These are phyloP conservation scores for Neotoma lepida DNA, from an alignment of 2,113 vertebrate genomes.

Conservation along the genomic window DNA sequence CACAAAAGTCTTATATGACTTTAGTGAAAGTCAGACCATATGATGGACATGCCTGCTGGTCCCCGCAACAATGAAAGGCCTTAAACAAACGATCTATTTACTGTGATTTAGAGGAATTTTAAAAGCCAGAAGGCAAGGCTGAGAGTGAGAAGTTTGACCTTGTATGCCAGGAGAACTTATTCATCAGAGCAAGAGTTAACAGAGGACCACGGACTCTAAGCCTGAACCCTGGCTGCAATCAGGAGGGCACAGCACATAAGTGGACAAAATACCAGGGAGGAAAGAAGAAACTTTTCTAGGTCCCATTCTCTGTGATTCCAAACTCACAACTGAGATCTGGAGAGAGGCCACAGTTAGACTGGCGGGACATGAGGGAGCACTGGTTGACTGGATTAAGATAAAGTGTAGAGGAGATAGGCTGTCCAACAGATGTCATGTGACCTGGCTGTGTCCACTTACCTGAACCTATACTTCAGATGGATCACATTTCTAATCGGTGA, in stretches of 20 bases:
- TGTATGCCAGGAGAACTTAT: background rate
- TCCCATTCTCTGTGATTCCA: background rate
- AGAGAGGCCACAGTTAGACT: background rate
- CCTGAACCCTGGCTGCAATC: background rate
- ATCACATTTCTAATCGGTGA: background rate
- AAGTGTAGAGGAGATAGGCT: background rate
- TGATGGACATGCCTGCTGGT: background rate
- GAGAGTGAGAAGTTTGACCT: background rate
- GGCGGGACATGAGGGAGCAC: background rate
- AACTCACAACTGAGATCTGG: background rate
- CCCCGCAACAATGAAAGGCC: background rate
- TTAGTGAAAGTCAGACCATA: background rate
- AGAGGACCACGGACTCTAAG: background rate
- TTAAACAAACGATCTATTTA: background rate
- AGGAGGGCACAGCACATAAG: background rate
- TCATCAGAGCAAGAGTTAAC: background rate
- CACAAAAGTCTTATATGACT: background rate
- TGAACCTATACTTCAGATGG: background rate
- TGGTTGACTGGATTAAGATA: background rate
- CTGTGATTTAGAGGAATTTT: background rate
- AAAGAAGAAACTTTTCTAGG: background rate
- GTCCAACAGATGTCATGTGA: background rate
- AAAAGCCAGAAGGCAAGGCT: background rate
- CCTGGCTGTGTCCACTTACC: background rate
- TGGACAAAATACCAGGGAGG: background rate